phyloP scores from a whole-genome alignment of 2,113 vertebrate species.

The Caloenas nicobarica region DNA sequence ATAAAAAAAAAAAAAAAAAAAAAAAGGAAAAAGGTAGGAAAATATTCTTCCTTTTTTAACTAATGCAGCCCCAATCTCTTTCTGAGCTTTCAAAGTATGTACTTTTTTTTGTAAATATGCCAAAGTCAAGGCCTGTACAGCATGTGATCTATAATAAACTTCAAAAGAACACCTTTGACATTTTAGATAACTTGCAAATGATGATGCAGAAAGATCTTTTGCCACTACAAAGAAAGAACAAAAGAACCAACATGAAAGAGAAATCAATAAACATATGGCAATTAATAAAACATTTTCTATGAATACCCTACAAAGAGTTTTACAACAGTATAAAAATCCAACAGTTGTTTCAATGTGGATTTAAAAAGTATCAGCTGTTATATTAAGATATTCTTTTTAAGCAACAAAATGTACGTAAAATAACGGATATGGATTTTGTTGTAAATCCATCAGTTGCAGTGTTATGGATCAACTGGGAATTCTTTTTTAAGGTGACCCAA shows the following conservation, averaged over 20 bases:
- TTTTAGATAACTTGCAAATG: constrained; percentile 96
- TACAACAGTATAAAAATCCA: constrained; percentile 85
- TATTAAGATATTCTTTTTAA: constrained; percentile 80
- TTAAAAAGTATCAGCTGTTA: constrained; percentile 83
- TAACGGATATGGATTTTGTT: constrained; percentile 72
- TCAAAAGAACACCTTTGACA: constrained; percentile 99
- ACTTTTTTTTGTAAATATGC: constrained; percentile 79
- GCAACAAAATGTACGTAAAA: constrained; percentile 77
- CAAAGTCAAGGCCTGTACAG: constrained; percentile 86
- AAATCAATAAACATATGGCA: constrained; percentile 99
- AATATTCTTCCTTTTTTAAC: constrained; percentile 70
- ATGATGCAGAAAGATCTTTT: constrained; percentile 98
- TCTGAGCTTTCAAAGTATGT: constrained; percentile 74
- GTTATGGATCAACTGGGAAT: constrained; percentile 44
- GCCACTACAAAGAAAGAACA: constrained; percentile 99
- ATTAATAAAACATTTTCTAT: constrained; percentile 99
- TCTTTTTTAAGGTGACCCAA: constrained; percentile 48
- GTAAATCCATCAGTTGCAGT: constrained; percentile 76
- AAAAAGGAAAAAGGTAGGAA: neutral
- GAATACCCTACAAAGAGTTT: constrained; percentile 95
- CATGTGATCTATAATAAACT: constrained; percentile 91
- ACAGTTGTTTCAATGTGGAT: constrained; percentile 87
- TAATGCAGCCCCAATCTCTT: constrained; percentile 70
- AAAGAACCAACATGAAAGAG: constrained; percentile 99
- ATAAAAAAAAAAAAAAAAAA: neutral